Conservation (phyloP, 2,888 invertebrate species). For the Himalopsyche tibetana region DNA sequence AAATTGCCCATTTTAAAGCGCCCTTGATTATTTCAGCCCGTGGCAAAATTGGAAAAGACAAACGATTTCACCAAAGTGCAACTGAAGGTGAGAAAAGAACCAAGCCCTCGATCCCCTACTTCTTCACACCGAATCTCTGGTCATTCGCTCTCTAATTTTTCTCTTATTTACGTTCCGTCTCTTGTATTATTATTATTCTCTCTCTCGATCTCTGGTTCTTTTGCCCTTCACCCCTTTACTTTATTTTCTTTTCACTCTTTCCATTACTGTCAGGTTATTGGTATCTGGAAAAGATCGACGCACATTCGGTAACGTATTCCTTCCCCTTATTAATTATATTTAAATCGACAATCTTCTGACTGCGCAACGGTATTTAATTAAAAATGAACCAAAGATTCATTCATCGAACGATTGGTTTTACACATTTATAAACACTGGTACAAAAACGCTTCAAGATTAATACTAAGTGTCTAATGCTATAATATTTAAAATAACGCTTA, state of each 20-base stretch:
- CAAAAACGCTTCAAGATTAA: background rate
- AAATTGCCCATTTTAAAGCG: slow-evolving; percentile 48
- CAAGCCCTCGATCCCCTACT: background rate
- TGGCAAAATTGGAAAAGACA: slow-evolving; percentile 56
- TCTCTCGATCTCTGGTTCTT: slow-evolving; percentile 41
- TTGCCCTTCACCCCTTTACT: background rate
- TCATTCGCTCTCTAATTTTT: slow-evolving; percentile 44
- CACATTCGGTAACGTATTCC: background rate
- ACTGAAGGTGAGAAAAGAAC: slow-evolving; percentile 63
- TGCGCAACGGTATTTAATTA: no score
- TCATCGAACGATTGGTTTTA: no score
- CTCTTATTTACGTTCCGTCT: slow-evolving; percentile 33
- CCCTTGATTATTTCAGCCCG: slow-evolving; percentile 62
- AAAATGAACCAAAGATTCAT: no score
- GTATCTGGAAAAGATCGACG: background rate
- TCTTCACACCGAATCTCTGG: slow-evolving; percentile 31
- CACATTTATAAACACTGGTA: background rate
- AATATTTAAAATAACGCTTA: background rate
- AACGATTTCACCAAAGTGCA: slow-evolving; percentile 65
- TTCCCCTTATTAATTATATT: background rate
- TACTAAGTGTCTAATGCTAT: background rate
- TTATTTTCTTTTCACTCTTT: slow-evolving; percentile 44
- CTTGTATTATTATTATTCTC: slow-evolving; percentile 22
- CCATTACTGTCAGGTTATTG: background rate
- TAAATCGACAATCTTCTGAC: no score